A percentile compares a stretch with the other conserved stretches of the same genome.
These are phyloP conservation scores for Zhuqinia jingwanae DNA, from an alignment of 2,888 invertebrate genomes.

Conservation along the genomic window DNA sequence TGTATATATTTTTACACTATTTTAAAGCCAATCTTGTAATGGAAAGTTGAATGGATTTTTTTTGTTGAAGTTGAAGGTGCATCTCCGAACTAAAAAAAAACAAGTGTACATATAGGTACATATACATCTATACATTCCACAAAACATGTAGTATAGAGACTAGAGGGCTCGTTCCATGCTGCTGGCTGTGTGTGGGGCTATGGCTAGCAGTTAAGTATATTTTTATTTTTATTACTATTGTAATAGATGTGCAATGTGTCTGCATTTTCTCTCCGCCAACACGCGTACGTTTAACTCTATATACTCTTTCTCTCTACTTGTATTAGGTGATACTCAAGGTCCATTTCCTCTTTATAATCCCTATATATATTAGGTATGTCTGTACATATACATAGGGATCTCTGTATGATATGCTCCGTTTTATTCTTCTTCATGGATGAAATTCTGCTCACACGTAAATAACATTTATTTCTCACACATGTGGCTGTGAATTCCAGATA, in stretches of 20 bases:
- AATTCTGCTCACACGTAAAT: conserved; percentile 70
- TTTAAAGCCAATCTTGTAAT: conserved; percentile 42
- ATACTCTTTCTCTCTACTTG: background rate
- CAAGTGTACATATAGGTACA: too few species aligned
- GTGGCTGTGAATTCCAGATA: conserved; percentile 64
- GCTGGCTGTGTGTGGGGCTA: too few species aligned
- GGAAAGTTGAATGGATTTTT: conserved; percentile 13
- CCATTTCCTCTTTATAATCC: background rate
- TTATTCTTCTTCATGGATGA: conserved; percentile 33
- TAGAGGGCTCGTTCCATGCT: too few species aligned
- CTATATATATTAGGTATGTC: too few species aligned
- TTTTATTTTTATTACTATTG: background rate
- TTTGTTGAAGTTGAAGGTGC: conserved; percentile 12
- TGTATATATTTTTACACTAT: conserved; percentile 28
- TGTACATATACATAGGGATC: too few species aligned
- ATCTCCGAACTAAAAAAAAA: background rate
- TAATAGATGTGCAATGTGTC: conserved; percentile 28
- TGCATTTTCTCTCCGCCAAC: background rate
- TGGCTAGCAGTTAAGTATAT: too few species aligned
- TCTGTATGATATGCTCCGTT: too few species aligned
- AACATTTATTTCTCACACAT: conserved; percentile 70
- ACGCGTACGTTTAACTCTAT: conserved; percentile 16
- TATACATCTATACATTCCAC: background rate
- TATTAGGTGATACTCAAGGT: conserved; percentile 29
- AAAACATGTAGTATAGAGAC: too few species aligned